A percentile compares a stretch with the other conserved stretches of the same genome.
Conservation (phyloP, 92 coral and sea anemone genomes). For the Phenganax marumi region DNA sequence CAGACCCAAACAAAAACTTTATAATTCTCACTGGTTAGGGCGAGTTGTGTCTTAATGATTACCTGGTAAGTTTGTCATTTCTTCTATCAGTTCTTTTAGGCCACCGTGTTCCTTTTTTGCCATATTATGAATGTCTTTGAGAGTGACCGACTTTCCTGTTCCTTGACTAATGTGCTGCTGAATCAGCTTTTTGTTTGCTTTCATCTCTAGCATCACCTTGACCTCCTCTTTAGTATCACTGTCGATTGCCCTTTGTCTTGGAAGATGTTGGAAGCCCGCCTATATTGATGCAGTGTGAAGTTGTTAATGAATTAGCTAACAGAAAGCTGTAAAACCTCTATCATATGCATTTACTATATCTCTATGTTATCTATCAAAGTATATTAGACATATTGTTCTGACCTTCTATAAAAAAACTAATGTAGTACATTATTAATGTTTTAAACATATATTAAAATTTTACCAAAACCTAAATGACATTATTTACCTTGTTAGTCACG, state of each 20-base stretch:
- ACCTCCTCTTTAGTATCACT: slow-evolving; percentile 26
- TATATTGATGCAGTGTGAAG: not conserved
- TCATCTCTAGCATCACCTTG: slow-evolving; percentile 23
- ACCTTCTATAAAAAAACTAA: too few relatives aligned
- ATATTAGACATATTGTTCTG: too few relatives aligned
- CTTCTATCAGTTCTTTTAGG: slow-evolving; percentile 37
- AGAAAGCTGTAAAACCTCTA: not conserved
- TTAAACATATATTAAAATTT: too few relatives aligned
- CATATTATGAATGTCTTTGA: slow-evolving; percentile 56
- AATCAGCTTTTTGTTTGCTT: slow-evolving; percentile 40
- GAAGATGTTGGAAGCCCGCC: slow-evolving; percentile 38
- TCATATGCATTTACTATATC: not conserved
- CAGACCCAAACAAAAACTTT: not conserved
- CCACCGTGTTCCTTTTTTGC: slow-evolving; percentile 43
- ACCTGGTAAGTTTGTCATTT: slow-evolving; percentile 53
- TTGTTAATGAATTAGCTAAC: not conserved
- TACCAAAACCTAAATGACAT: too few relatives aligned
- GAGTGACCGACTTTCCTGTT: slow-evolving; percentile 35
- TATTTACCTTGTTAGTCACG: slow-evolving; percentile 24
- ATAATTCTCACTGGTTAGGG: not conserved
- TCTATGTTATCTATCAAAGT: not conserved
- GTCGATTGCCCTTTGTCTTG: slow-evolving; percentile 25
- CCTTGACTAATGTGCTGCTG: slow-evolving; percentile 41
- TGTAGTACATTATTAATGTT: too few relatives aligned
- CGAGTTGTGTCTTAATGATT: not conserved